These are phyloP conservation scores for human (Homo sapiens) DNA, from an alignment of 2,113 vertebrate species.

Conservation along the genomic window DNA sequence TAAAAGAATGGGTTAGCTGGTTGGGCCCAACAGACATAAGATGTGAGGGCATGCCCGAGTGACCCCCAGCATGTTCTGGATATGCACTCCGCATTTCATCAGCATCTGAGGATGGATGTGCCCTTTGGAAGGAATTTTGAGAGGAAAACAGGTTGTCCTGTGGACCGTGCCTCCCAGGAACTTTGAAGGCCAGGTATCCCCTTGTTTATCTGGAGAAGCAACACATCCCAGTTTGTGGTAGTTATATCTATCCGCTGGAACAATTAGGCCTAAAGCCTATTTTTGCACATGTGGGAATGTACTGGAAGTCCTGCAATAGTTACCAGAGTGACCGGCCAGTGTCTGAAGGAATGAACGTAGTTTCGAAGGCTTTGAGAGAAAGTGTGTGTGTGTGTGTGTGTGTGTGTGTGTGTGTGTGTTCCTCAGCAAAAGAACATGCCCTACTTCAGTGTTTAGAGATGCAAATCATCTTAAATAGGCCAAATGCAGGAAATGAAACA, in stretches of 20 bases:
- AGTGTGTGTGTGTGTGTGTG: not conserved
- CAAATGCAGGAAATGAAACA: conserved; percentile 6
- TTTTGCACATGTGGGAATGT: not conserved
- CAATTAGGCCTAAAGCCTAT: not conserved
- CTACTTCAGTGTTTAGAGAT: not conserved
- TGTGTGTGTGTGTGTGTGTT: too few relatives aligned
- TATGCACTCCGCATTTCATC: not conserved
- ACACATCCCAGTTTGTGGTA: not conserved
- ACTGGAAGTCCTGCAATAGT: not conserved
- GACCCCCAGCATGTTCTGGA: not conserved
- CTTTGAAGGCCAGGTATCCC: not conserved
- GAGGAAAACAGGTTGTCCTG: not conserved
- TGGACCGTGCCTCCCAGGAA: not conserved
- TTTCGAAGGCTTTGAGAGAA: conserved; percentile 7
- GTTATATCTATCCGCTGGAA: not conserved
- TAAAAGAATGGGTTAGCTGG: not conserved
- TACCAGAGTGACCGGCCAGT: not conserved
- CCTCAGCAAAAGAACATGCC: not conserved
- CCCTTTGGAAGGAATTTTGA: not conserved
- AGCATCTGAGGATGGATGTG: not conserved
- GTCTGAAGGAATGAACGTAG: not conserved
- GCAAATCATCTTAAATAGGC: conserved; percentile 12
- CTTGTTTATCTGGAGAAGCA: not conserved
- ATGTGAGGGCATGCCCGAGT: not conserved
- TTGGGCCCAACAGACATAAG: not conserved